Evolutionary conservation across 2,888 invertebrate species (phyloP).

Genomic region (Diarsia mendica): DNA sequence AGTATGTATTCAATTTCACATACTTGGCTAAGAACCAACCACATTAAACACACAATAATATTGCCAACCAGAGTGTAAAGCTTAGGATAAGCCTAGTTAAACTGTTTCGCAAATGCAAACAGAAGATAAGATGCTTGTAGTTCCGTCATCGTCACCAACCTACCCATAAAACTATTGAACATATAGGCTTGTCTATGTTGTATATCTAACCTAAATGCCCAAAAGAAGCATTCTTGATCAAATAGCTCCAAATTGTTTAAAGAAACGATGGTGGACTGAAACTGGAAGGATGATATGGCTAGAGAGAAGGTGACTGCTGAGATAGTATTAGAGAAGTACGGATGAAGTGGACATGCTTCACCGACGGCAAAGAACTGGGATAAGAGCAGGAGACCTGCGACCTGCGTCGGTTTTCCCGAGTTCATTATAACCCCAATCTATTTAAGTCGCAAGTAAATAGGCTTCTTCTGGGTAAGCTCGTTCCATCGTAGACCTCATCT

Average conservation of each 20-base stretch:
- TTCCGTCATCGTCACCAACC: constrained; percentile 7
- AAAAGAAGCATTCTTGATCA: neutral
- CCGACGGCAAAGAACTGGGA: too few relatives aligned
- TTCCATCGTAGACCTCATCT: too few relatives aligned
- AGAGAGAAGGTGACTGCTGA: too few relatives aligned
- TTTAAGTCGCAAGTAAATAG: too few relatives aligned
- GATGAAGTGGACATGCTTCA: too few relatives aligned
- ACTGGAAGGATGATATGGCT: too few relatives aligned
- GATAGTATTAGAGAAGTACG: too few relatives aligned
- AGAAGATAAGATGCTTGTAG: constrained; percentile 25
- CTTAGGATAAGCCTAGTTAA: constrained; percentile 7
- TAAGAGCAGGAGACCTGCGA: too few relatives aligned
- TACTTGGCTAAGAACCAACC: neutral
- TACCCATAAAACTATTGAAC: neutral
- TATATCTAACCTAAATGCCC: neutral
- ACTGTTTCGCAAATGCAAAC: constrained; percentile 24
- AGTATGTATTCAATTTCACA: neutral
- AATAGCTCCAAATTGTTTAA: neutral
- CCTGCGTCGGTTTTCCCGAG: too few relatives aligned
- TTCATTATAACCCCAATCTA: too few relatives aligned
- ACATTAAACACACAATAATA: constrained; percentile 6
- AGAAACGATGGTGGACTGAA: too few relatives aligned
- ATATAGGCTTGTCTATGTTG: neutral
- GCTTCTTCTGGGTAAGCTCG: too few relatives aligned
- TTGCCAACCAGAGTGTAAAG: neutral